These are phyloP conservation scores for Emydura subglobosa DNA, from an alignment of 2,113 vertebrate species.

Conservation along the genomic window DNA sequence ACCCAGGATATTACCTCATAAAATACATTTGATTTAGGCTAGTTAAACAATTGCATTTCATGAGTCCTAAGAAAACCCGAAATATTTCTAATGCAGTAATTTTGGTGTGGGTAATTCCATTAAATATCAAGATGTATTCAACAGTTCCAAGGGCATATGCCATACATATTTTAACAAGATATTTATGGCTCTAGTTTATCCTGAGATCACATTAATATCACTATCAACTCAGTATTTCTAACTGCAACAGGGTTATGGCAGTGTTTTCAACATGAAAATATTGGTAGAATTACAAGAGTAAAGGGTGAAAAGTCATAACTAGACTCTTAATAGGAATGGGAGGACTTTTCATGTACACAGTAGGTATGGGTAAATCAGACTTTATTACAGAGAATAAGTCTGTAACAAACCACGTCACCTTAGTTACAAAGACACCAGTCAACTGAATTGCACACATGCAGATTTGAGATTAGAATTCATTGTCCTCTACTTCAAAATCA, in stretches of 20 bases:
- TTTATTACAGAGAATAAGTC: neutral
- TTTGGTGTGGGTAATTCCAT: neutral
- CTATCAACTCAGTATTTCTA: neutral
- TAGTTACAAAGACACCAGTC: neutral
- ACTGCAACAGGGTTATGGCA: neutral
- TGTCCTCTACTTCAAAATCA: neutral
- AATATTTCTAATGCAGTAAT: neutral
- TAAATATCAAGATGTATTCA: neutral
- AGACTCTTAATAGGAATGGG: neutral
- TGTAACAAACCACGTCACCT: neutral
- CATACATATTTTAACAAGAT: neutral
- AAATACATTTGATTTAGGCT: neutral
- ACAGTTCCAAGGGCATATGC: neutral
- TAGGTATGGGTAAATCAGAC: neutral
- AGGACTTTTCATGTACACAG: neutral
- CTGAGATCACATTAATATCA: neutral
- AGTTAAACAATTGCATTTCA: slow-evolving; percentile 15
- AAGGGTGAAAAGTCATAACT: neutral
- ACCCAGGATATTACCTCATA: neutral
- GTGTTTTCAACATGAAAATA: neutral
- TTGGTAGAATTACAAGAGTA: neutral
- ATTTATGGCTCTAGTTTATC: neutral
- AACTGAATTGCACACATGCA: neutral
- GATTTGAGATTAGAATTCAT: neutral
- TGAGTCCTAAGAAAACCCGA: neutral